These are phyloP conservation scores for Malurus alboscapulatus DNA, from an alignment of 2,113 vertebrate species.

Conservation along the genomic window DNA sequence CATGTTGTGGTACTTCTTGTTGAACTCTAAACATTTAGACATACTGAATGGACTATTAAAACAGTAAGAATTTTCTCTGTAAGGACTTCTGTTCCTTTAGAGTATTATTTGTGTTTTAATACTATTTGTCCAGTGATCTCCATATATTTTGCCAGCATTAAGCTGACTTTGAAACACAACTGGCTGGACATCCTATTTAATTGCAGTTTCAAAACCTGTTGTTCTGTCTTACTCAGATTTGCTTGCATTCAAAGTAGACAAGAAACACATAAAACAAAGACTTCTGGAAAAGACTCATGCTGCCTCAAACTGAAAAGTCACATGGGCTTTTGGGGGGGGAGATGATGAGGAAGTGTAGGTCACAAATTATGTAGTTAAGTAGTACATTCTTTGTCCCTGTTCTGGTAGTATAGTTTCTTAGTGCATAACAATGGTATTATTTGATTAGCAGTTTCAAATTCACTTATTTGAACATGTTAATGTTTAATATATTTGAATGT, in stretches of 20 bases:
- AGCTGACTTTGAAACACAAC: neutral
- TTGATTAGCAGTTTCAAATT: conserved; percentile 18
- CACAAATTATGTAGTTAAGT: neutral
- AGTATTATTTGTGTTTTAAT: neutral
- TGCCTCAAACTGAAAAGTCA: neutral
- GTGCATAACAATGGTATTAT: neutral
- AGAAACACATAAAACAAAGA: neutral
- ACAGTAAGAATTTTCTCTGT: neutral
- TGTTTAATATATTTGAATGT: neutral
- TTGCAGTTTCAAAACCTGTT: neutral
- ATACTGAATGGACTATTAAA: neutral
- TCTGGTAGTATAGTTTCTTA: neutral
- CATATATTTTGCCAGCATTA: neutral
- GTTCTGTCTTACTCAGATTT: neutral
- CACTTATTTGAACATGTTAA: neutral
- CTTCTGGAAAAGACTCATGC: neutral
- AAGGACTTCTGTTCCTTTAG: neutral
- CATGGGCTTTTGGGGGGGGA: neutral
- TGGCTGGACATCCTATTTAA: neutral
- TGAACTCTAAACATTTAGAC: neutral
- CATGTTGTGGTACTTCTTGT: neutral
- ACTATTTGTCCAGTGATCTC: neutral
- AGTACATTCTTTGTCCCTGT: neutral
- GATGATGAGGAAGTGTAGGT: neutral
- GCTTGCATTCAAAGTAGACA: neutral